phyloP scores from a whole-genome alignment of 2,888 invertebrate species.

The Lasioglossum villosulum region DNA sequence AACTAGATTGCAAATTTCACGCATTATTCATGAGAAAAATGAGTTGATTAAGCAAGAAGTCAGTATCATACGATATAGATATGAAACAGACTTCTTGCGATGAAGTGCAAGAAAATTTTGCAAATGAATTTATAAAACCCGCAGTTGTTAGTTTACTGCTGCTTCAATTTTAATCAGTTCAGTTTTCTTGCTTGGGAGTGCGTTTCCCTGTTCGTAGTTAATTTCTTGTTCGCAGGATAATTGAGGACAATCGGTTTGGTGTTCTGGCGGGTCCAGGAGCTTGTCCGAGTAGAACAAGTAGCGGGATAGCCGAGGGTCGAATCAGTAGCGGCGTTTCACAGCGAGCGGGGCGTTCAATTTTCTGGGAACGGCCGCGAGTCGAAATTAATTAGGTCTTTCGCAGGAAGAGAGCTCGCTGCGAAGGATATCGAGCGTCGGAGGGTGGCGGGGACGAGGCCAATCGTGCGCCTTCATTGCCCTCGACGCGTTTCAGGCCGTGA shows the following conservation, averaged over 20 bases:
- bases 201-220: background rate
- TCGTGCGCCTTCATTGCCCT: conserved; percentile 76
- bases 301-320: background rate
- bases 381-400: conserved; percentile 68
- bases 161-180: background rate
- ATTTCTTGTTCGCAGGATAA: background rate
- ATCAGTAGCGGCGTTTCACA: conserved; percentile 19
- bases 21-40: background rate
- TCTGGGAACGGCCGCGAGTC: conserved; percentile 49
- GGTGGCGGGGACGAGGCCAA: conserved; percentile 62
- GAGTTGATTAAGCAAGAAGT: background rate
- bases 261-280: background rate
- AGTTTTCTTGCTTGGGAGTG: background rate
- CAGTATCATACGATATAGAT: background rate
- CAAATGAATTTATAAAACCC: background rate
- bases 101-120: background rate
- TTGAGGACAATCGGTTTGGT: background rate
- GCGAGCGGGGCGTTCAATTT: conserved; percentile 38
- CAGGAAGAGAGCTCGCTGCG: conserved; percentile 27
- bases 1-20: background rate
- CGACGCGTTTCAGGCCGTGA: conserved; percentile 78
- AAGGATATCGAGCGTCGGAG: conserved; percentile 58
- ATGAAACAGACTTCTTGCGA: background rate
- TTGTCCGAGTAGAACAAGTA: background rate
- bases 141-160: background rate